Evolutionary conservation across 2,113 vertebrate species (phyloP).

Genomic region (Bambusicola thoracicus): DNA sequence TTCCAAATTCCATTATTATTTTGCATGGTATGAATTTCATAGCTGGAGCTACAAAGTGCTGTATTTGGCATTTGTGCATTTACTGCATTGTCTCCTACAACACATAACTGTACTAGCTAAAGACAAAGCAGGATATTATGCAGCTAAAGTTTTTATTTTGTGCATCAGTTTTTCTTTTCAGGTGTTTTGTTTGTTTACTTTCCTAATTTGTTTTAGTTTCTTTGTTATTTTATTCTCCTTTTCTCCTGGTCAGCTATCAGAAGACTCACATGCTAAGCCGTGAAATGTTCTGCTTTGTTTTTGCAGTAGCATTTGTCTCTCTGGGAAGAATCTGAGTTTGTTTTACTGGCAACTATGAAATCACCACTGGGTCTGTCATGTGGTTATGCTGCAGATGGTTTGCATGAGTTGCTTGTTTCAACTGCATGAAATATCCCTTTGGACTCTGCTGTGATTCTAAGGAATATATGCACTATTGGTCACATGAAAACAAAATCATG

Average conservation of each 20-base stretch:
- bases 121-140: neutral
- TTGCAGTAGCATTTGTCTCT: slow-evolving; percentile 65
- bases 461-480: slow-evolving; percentile 61
- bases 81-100: neutral
- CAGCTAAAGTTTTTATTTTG: neutral
- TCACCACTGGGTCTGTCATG: slow-evolving; percentile 70
- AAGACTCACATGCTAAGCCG: slow-evolving; percentile 10
- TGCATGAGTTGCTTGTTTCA: slow-evolving; percentile 67
- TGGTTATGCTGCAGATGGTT: slow-evolving; percentile 72
- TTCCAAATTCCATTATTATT: neutral
- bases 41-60: neutral
- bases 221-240: slow-evolving; percentile 18
- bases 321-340: slow-evolving; percentile 60
- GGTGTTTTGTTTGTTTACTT: neutral
- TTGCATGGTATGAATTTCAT: neutral
- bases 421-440: slow-evolving; percentile 62
- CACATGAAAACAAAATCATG: slow-evolving; percentile 65
- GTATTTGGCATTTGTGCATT: neutral
- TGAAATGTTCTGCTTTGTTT: slow-evolving; percentile 43
- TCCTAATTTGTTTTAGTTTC: neutral
- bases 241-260: slow-evolving; percentile 44
- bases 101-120: neutral
- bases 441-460: slow-evolving; percentile 51
- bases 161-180: slow-evolving; percentile 4
- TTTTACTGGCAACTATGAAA: slow-evolving; percentile 75